Conservation (phyloP, 2,888 invertebrate genomes). For the Chrysotoxum bicinctum region DNA sequence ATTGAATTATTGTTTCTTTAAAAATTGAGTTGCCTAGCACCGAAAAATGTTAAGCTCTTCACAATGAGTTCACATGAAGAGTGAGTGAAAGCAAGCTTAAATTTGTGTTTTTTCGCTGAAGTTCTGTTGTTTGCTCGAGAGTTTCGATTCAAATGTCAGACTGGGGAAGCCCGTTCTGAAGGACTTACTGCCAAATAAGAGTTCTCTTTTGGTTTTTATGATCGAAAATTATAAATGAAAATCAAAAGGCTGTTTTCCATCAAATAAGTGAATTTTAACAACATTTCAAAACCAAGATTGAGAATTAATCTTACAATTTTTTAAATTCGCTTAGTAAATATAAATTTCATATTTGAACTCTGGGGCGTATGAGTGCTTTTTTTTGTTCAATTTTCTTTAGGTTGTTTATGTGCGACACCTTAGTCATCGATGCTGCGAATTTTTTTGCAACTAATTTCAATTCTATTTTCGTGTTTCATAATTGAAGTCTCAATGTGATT, state of each 20-base stretch:
- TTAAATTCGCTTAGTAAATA: too few relatives aligned
- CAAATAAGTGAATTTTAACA: too few relatives aligned
- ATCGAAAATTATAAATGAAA: neutral
- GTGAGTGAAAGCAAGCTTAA: neutral
- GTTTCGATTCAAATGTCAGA: neutral
- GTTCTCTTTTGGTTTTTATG: neutral
- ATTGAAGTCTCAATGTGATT: too few relatives aligned
- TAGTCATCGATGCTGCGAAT: too few relatives aligned
- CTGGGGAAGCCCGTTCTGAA: neutral
- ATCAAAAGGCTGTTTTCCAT: too few relatives aligned
- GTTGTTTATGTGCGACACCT: too few relatives aligned
- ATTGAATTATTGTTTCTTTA: conserved; percentile 3
- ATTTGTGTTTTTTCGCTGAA: neutral
- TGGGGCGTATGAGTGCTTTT: neutral
- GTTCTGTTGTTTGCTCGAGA: neutral
- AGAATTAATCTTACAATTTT: too few relatives aligned
- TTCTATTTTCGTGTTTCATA: too few relatives aligned
- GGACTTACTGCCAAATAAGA: neutral
- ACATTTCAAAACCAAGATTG: too few relatives aligned
- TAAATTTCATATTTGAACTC: too few relatives aligned
- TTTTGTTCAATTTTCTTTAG: neutral
- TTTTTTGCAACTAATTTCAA: too few relatives aligned
- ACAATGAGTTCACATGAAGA: neutral
- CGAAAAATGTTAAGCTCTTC: neutral
- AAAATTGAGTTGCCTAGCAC: neutral